Evolutionary conservation across 2,113 vertebrate genomes (phyloP), one percentile per base, ranked within the genome.

Genomic region (Bubalus kerabau): DNA sequence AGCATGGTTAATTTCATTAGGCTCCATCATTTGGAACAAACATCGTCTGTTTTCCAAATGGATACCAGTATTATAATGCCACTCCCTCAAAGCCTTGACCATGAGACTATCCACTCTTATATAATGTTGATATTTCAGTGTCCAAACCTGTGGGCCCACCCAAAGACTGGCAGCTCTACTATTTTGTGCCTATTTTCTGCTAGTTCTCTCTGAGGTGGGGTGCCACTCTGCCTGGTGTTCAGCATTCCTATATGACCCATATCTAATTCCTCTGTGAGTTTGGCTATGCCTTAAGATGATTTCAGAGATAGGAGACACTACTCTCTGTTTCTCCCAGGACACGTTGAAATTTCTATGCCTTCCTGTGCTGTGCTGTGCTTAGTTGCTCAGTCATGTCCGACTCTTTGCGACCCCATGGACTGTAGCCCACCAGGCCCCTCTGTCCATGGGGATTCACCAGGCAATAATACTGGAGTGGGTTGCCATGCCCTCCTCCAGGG

Each of bases 361-460:
- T 43, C 8, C 40, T 43, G n/a, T 12, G 19, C n/a, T 23, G 19
- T 71, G 67, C n/a, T 40, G 5, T 71, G 67, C 19, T 71, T 23
- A 40, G n/a, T 13, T 6, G 19, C 19, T 74, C 67, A 74, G 67
- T 74, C 1, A 0, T 74, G n/a, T 74, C n/a, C 0, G 0, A 74
- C 67, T 74, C 67, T 71, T 40, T 74, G n/a, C 0, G 4, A 67
- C 32, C 62, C 4, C 32, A 67, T 67, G 62, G 62, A 67, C 62
- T 67, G 62, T 19, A 67, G 62, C 62, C 62, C 15, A 64, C 62
- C 62, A 64, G 30, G 60, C 3, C 7, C 10, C n/a, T 40, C n/a
- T 74, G 19, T 74, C 67, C n/a, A 40, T 23, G 67, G n/a, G 19
- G 67, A 40, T 23, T 74, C n/a, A 21, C n/a, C n/a, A 74, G n/a